Percentiles rank a stretch among this genome's conserved stretches.
These are phyloP conservation scores for Platanista minor DNA, from an alignment of 2,113 vertebrate genomes.

Conservation along the genomic window DNA sequence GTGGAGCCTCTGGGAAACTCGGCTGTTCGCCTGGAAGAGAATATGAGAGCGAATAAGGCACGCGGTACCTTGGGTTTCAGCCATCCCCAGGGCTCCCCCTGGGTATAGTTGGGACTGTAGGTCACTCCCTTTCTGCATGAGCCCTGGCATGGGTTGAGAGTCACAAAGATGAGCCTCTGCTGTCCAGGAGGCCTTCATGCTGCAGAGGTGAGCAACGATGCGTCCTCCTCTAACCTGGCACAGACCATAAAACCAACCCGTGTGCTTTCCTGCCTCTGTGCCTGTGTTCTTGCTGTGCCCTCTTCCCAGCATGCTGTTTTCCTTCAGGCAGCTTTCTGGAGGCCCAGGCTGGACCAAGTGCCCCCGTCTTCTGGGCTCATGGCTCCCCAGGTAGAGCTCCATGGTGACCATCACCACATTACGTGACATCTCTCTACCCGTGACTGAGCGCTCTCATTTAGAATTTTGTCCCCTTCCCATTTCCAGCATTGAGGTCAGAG, in stretches of 20 bases:
- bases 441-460: not conserved
- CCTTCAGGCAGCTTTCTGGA: not conserved
- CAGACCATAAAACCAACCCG: not conserved
- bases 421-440: not conserved
- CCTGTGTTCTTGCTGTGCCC: not conserved
- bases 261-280: not conserved
- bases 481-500: not conserved
- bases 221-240: not conserved
- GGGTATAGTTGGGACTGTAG: not conserved
- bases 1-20: not conserved
- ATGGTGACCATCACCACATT: not conserved
- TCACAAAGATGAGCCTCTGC: not conserved
- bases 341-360: not conserved
- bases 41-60: not conserved
- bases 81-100: not conserved
- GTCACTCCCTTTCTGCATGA: not conserved
- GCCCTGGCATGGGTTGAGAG: no score
- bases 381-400: not conserved
- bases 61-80: not conserved
- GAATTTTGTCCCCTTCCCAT: not conserved
- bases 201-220: rapidly evolving
- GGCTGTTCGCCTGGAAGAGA: not conserved
- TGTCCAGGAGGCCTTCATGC: not conserved
- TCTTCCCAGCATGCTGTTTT: not conserved
- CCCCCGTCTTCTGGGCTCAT: not conserved